Conservation (phyloP, 2,113 vertebrate species). For the Caretta caretta region DNA sequence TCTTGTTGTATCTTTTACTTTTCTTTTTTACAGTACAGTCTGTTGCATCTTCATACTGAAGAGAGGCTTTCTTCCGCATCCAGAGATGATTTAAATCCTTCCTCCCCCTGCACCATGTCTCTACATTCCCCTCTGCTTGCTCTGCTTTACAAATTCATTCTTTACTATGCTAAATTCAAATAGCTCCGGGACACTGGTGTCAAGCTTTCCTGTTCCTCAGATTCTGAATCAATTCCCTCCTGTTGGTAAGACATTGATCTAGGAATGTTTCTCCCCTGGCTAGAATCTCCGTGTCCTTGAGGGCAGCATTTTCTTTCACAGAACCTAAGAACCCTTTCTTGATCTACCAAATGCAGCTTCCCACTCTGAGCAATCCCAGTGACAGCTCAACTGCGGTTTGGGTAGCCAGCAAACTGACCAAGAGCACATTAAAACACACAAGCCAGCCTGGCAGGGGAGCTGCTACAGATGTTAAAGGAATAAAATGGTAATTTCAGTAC, state of each 20-base stretch:
- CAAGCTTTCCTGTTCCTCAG: not conserved
- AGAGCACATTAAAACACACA: not conserved
- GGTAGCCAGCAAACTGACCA: not conserved
- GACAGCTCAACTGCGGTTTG: not conserved
- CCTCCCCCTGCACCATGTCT: not conserved
- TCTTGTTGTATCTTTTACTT: not conserved
- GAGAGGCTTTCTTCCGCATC: not conserved
- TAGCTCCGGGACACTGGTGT: not conserved
- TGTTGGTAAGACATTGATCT: rapidly evolving
- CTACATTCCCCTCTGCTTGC: not conserved
- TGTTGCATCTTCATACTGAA: not conserved
- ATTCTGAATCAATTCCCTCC: not conserved
- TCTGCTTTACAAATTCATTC: not conserved
- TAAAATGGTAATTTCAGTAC: not conserved
- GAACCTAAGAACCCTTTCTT: not conserved
- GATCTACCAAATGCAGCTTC: not conserved
- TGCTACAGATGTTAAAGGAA: not conserved
- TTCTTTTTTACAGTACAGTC: not conserved
- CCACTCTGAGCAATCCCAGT: not conserved
- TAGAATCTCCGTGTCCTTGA: not conserved
- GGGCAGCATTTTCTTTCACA: not conserved
- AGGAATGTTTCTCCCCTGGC: not conserved
- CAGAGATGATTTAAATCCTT: not conserved
- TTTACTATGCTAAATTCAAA: not conserved
- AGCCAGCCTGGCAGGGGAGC: not conserved